Conservation (phyloP, 1,140 invertebrate species). For the Drosophila sucinea region DNA sequence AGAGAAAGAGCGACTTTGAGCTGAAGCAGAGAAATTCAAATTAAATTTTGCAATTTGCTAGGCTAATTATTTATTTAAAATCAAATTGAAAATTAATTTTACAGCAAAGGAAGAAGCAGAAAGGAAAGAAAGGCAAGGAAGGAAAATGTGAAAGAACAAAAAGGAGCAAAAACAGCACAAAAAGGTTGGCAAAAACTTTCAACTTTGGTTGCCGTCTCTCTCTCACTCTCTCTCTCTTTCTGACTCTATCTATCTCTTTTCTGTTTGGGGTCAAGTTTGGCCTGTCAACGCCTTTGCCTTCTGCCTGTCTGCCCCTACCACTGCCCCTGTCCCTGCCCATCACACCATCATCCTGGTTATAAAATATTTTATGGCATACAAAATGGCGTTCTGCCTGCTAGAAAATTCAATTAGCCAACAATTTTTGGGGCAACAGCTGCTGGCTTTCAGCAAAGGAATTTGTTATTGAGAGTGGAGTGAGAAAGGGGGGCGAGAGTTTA, state of each 20-base stretch:
- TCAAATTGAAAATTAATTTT: slow-evolving; percentile 83
- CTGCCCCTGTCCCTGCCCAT: too few relatives aligned
- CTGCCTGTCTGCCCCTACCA: not conserved
- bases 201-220: slow-evolving; percentile 49
- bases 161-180: slow-evolving; percentile 47
- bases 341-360: slow-evolving; percentile 5
- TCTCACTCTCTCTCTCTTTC: not conserved
- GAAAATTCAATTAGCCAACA: slow-evolving; percentile 31
- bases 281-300: slow-evolving; percentile 65
- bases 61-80: slow-evolving; percentile 83
- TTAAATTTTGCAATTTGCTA: slow-evolving; percentile 83
- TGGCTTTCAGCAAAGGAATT: slow-evolving; percentile 25
- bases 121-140: slow-evolving; percentile 8
- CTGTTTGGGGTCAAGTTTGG: slow-evolving; percentile 38
- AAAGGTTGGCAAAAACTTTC: slow-evolving; percentile 35
- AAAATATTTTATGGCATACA: slow-evolving; percentile 35
- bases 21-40: slow-evolving; percentile 72
- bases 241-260: slow-evolving; percentile 15
- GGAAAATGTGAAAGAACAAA: slow-evolving; percentile 16
- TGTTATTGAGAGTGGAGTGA: slow-evolving; percentile 1
- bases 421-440: slow-evolving; percentile 30
- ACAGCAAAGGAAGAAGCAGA: slow-evolving; percentile 64
- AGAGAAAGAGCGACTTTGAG: slow-evolving; percentile 32
- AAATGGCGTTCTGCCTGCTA: slow-evolving; percentile 31
- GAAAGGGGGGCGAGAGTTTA: not conserved